phyloP scores from a whole-genome alignment of 2,797 vertebrate genomes.

The Chelon auratus region DNA sequence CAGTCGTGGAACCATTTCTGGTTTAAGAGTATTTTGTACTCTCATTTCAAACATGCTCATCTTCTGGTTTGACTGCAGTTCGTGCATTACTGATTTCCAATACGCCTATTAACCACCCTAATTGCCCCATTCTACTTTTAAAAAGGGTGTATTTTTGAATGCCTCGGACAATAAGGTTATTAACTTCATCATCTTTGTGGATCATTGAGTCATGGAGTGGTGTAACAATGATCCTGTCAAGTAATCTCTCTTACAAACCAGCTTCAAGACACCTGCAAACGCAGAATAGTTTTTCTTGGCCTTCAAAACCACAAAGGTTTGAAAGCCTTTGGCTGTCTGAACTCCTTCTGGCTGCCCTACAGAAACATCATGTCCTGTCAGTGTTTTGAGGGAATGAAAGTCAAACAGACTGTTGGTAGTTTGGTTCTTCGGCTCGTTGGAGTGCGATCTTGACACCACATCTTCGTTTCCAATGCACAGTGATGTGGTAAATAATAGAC shows the following conservation, averaged over 20 bases:
- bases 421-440: conserved; percentile 17
- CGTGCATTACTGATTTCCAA: not conserved
- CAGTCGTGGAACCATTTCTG: not conserved
- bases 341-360: conserved; percentile 3
- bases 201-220: conserved; percentile 1
- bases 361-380: not conserved
- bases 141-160: conserved; percentile 11
- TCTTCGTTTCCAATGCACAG: conserved; percentile 19
- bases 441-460: conserved; percentile 19
- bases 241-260: conserved; percentile 1
- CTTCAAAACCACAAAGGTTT: conserved; percentile 31
- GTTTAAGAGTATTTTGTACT: not conserved
- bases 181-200: conserved; percentile 7
- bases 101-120: not conserved
- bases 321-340: conserved; percentile 19
- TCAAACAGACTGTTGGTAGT: conserved; percentile 20
- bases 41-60: not conserved
- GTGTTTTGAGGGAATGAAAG: conserved; percentile 31
- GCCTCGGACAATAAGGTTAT: conserved; percentile 4
- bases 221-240: not conserved
- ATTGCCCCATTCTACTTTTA: not conserved
- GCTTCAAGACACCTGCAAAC: conserved; percentile 25
- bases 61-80: conserved; percentile 12
- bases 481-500: conserved; percentile 63
- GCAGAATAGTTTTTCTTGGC: not conserved